Conservation (phyloP, 2,113 vertebrate genomes). For the Sinocyclocheilus anophthalmus region DNA sequence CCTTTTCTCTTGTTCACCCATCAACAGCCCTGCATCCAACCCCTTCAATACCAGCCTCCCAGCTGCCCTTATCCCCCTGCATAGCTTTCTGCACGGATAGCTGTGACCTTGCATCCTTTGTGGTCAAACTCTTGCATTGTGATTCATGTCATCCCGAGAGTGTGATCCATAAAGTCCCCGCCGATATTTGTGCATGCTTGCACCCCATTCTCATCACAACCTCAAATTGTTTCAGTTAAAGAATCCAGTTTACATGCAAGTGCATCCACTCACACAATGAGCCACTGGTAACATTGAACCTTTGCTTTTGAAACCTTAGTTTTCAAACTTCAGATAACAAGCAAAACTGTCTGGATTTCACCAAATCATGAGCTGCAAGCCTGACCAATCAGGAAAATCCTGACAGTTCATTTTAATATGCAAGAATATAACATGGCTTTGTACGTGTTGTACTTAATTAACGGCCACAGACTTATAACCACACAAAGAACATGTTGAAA, state of each 20-base stretch:
- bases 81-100: conserved; percentile 40
- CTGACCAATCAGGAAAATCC: neutral
- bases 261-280: conserved; percentile 34
- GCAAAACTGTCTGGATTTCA: neutral
- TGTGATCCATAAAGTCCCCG: conserved; percentile 35
- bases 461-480: neutral
- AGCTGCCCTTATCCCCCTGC: neutral
- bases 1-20: conserved; percentile 1
- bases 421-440: neutral
- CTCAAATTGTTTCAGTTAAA: conserved; percentile 23
- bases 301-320: conserved; percentile 17
- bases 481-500: neutral
- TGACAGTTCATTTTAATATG: neutral
- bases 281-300: neutral
- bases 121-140: conserved; percentile 38
- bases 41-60: neutral
- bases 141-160: conserved; percentile 37
- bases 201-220: neutral
- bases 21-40: conserved; percentile 32
- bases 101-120: conserved; percentile 32
- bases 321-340: neutral
- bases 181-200: conserved; percentile 50
- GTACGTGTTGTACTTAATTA: neutral
- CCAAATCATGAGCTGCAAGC: conserved; percentile 4
- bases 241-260: conserved; percentile 49